Percentiles rank a stretch among this genome's conserved stretches.
Evolutionary conservation across 2,888 invertebrate genomes (phyloP).

Genomic region (Drosophila barbarae): DNA sequence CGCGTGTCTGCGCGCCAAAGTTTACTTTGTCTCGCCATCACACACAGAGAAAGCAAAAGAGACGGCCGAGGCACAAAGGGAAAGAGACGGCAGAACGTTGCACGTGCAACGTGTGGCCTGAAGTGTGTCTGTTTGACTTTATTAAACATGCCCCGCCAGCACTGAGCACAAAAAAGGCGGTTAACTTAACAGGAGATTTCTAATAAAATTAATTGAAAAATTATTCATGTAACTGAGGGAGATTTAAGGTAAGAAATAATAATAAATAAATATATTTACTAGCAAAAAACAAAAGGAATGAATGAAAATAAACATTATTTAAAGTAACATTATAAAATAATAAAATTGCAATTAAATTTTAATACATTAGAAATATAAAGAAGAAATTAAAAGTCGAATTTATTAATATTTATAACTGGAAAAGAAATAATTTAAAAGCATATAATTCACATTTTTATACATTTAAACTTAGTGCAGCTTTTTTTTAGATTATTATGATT

Average conservation of each 20-base stretch:
- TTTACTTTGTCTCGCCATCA: conserved; percentile 64
- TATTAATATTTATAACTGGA: neutral
- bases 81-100: conserved; percentile 1
- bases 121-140: conserved; percentile 63
- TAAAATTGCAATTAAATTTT: too few species aligned
- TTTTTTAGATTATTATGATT: too few species aligned
- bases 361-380: neutral
- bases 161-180: neutral
- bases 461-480: neutral
- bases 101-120: conserved; percentile 35
- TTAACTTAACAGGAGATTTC: accelerated
- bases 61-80: neutral
- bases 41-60: conserved; percentile 19
- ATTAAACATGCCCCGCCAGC: conserved; percentile 57
- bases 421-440: neutral
- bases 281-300: too few species aligned
- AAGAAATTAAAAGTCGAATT: neutral
- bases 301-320: too few species aligned
- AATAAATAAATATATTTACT: too few species aligned
- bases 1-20: conserved; percentile 64
- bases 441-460: neutral
- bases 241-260: neutral
- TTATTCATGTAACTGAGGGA: neutral
- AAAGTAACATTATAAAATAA: too few species aligned
- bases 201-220: neutral